A percentile compares a stretch with the other conserved stretches of the same genome.
Evolutionary conservation across 2,113 vertebrate genomes (phyloP).

Genomic region (Otus sunia): DNA sequence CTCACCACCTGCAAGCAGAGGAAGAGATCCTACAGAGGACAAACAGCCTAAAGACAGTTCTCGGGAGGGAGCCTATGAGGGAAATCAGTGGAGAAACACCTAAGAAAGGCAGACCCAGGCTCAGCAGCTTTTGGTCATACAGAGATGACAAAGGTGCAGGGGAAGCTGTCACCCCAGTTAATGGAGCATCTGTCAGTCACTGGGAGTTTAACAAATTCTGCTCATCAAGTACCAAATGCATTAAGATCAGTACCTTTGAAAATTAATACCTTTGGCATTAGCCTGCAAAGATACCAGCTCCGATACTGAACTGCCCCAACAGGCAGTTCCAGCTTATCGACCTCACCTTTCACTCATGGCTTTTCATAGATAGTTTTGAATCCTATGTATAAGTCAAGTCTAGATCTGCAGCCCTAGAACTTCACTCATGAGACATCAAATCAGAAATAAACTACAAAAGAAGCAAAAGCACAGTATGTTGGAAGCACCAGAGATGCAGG

Average conservation of each 20-base stretch:
- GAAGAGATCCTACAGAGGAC: background rate
- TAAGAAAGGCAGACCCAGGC: background rate
- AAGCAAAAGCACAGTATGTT: background rate
- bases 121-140: background rate
- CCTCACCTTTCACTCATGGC: background rate
- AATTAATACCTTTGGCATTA: background rate
- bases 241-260: background rate
- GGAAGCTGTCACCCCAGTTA: background rate
- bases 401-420: background rate
- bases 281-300: background rate
- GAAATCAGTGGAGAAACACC: background rate
- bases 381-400: accelerated
- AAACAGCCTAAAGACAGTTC: background rate
- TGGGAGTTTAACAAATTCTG: background rate
- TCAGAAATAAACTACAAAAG: background rate
- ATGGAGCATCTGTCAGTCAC: background rate
- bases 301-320: background rate
- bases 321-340: constrained; percentile 10
- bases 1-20: background rate
- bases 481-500: background rate
- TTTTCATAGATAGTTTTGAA: background rate
- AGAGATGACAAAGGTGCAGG: background rate
- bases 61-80: background rate
- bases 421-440: background rate
- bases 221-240: background rate